phyloP scores from a whole-genome alignment of 2,797 vertebrate genomes.

The Cirrhinus molitorella region DNA sequence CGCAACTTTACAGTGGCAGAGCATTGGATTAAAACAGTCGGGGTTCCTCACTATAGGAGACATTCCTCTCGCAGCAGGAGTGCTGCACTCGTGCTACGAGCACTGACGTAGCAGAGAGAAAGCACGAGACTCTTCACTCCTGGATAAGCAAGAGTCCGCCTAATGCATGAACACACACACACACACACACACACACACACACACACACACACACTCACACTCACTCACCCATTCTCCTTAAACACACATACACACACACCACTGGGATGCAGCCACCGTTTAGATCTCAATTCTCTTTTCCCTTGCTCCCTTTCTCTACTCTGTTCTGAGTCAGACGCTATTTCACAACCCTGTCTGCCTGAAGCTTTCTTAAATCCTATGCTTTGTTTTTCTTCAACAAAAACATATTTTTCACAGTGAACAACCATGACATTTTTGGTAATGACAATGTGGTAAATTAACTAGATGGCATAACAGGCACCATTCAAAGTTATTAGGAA shows the following conservation, averaged over 20 bases:
- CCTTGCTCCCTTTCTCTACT: constrained; percentile 3
- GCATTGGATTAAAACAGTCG: constrained; percentile 88
- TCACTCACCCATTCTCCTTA: neutral
- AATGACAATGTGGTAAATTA: neutral
- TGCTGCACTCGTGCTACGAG: constrained; percentile 76
- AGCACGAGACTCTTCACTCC: constrained; percentile 69
- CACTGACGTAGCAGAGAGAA: constrained; percentile 72
- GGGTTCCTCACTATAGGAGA: constrained; percentile 88
- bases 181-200: constrained; percentile 44
- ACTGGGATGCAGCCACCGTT: constrained; percentile 26
- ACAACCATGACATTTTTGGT: too few relatives aligned
- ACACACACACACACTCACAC: too few relatives aligned
- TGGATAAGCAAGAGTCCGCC: constrained; percentile 52
- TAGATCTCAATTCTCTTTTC: neutral
- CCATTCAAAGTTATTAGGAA: neutral
- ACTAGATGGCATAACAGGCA: neutral
- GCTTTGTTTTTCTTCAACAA: neutral
- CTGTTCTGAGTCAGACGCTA: neutral
- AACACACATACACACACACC: constrained; percentile 15
- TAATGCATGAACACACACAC: constrained; percentile 44
- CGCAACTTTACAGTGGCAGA: constrained; percentile 98
- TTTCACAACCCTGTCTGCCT: neutral
- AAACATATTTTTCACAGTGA: neutral
- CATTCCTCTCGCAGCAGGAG: constrained; percentile 81
- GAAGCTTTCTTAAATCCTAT: constrained; percentile 14